Base-by-base conservation (phyloP, 2,797 vertebrate genomes). In the Hippopotamyrus pictus region DNA sequence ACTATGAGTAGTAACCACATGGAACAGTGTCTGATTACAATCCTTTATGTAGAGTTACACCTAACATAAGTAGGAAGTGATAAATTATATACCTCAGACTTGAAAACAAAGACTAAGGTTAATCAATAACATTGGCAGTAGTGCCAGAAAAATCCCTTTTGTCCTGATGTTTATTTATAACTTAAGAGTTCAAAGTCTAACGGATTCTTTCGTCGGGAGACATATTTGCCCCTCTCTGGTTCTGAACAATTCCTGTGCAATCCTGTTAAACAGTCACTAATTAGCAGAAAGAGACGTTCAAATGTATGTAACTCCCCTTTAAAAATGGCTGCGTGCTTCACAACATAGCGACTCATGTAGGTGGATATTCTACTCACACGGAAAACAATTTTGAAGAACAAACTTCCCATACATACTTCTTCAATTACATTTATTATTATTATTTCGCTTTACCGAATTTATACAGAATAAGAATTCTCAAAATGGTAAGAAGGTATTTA, bases 121-220 rank as follows among this genome's bases (percentile, higher is more conserved):
- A 82, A 82, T 82, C 41, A 46, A 46, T 82, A 82, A 82, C 76
- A 82, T 46, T 82, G 19, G 44, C 76, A 82, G 37, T 22, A n/a
- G 41, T 82, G 76, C 8, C 76, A 82, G 76, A 82, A 82, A 82
- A 82, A 82, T 22, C 33, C 69, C 46, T 82, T 82, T 82, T 82
- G 76, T 82, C 41, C 76, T n/a, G 41, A 82, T 82, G 76, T 82
- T 44, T 44, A 82, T 82, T 44, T 82, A 46, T 82, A 9, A 82
- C 41, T 46, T 82, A 41, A 41, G 41, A 46, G 41, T 82, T 82
- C 76, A 82, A 82, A 82, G 76, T 82, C 76, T 11, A 44, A 82
- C 19, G 19, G 76, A 46, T 46, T 46, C 76, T 82, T 46, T 46
- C 76, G 46, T 41, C 19, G 29, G 76, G 76, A 82, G 76, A 46